phyloP scores from a whole-genome alignment of 2,888 invertebrate species.

The Chironomus riparius region DNA sequence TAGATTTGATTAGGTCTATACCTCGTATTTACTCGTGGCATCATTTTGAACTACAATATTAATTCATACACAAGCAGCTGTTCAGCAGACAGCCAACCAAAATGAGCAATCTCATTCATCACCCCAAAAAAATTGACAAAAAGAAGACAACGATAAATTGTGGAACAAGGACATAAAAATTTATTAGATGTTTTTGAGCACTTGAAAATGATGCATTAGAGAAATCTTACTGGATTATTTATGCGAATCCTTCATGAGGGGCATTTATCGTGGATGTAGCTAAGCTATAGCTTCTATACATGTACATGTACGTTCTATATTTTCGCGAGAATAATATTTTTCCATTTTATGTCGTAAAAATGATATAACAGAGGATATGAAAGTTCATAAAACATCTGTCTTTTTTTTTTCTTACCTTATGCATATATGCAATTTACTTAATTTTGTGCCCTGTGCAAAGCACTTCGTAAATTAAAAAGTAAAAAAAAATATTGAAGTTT shows the following conservation, averaged over 20 bases:
- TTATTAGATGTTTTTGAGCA: conserved; percentile 20
- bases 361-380: conserved; percentile 2
- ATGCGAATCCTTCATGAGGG: conserved; percentile 2
- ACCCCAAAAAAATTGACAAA: not conserved
- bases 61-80: no score
- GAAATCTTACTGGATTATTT: conserved; percentile 15
- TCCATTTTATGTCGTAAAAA: not conserved
- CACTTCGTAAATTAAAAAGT: conserved; percentile 18
- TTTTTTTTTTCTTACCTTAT: not conserved
- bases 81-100: no score
- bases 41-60: no score
- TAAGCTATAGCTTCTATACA: no score
- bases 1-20: no score
- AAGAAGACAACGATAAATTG: not conserved
- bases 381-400: conserved; percentile 17
- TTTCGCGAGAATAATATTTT: not conserved
- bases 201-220: conserved; percentile 22
- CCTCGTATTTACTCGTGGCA: no score
- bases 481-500: not conserved
- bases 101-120: not conserved
- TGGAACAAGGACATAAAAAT: conserved; percentile 1
- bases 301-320: not conserved
- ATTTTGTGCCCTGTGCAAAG: not conserved
- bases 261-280: not conserved
- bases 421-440: conserved; percentile 24